Conservation (phyloP, 2,113 vertebrate species). For the Seriola quinqueradiata region DNA sequence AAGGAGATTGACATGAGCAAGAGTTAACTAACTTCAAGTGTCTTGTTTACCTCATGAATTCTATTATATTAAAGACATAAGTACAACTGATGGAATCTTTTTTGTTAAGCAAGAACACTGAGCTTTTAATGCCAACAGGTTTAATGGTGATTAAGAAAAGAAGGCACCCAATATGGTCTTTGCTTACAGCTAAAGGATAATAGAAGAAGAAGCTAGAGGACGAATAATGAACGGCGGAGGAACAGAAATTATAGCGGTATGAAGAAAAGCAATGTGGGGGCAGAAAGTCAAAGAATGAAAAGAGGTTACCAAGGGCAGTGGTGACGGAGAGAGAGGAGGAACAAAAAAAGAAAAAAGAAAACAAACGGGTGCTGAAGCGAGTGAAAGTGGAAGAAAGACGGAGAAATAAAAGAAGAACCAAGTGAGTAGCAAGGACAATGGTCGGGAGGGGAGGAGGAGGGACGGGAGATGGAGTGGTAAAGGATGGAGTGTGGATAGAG, state of each 20-base stretch:
- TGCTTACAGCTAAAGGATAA: not conserved
- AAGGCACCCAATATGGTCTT: not conserved
- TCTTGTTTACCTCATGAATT: too few relatives aligned
- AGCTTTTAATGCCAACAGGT: not conserved
- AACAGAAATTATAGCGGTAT: not conserved
- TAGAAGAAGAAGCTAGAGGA: not conserved
- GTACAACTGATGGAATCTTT: not conserved
- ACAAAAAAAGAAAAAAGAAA: not conserved
- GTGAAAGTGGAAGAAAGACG: constrained; percentile 25
- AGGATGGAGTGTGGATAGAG: constrained; percentile 72
- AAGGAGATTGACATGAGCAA: not conserved
- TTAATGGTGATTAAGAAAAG: not conserved
- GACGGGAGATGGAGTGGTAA: constrained; percentile 64
- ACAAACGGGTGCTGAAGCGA: not conserved
- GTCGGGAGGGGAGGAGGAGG: constrained; percentile 45
- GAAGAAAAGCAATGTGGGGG: not conserved
- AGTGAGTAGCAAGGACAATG: constrained; percentile 64
- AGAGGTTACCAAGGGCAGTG: constrained; percentile 20
- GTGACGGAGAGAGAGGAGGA: not conserved
- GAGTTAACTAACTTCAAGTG: not conserved
- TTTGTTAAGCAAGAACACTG: not conserved
- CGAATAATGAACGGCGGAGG: not conserved
- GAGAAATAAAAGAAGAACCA: constrained; percentile 39
- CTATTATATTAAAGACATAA: not conserved
- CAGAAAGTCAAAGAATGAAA: constrained; percentile 3